A percentile compares a stretch with the other conserved stretches of the same genome.
phyloP scores from a whole-genome alignment of 2,888 invertebrate genomes.

The Chaitophorus viminalis region DNA sequence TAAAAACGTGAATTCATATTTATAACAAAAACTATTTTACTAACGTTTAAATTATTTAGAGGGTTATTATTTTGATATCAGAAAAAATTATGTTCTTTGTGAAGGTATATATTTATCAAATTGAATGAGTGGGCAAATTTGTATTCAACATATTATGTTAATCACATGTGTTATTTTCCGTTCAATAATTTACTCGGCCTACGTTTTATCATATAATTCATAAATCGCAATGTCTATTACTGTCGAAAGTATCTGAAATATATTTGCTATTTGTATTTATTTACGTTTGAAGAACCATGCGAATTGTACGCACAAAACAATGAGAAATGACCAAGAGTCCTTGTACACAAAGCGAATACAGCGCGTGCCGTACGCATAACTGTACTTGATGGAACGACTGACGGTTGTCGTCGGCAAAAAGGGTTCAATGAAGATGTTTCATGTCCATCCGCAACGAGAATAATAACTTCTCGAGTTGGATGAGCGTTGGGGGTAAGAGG shows the following conservation, averaged over 20 bases:
- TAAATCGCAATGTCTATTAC: too few relatives aligned
- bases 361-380: too few relatives aligned
- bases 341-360: background rate
- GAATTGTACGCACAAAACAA: background rate
- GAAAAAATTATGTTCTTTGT: constrained; percentile 6
- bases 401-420: too few relatives aligned
- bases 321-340: background rate
- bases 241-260: background rate
- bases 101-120: constrained; percentile 18
- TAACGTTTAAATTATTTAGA: constrained; percentile 21
- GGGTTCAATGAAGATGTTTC: background rate
- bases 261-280: background rate
- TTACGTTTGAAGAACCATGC: background rate
- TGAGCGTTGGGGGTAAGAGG: background rate
- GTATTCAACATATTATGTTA: background rate
- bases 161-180: background rate
- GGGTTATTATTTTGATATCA: constrained; percentile 15
- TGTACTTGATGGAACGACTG: background rate
- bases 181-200: constrained; percentile 3
- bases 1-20: background rate
- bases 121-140: background rate
- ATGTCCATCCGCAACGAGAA: background rate
- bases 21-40: constrained; percentile 2
- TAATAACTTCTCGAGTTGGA: background rate
- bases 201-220: constrained; percentile 11